Percentiles rank a stretch among this genome's conserved stretches.
Evolutionary conservation across 2,888 invertebrate genomes (phyloP).

Genomic region (Hipparchia semele): DNA sequence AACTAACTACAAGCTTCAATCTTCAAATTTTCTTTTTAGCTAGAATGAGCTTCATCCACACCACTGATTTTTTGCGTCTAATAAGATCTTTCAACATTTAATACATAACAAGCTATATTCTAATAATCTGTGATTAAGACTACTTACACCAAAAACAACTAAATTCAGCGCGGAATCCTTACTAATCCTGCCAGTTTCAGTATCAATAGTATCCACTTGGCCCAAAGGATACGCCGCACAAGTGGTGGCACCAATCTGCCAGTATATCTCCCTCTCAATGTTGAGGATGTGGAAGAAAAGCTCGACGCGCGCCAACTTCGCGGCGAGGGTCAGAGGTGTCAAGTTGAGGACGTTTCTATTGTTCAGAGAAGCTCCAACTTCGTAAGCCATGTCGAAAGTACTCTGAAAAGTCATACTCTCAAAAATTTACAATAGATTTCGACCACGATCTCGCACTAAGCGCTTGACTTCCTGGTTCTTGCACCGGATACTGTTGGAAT

Average conservation of each 20-base stretch:
- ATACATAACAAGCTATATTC: neutral
- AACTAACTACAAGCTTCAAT: too few relatives aligned
- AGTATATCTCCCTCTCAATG: slow-evolving; percentile 97
- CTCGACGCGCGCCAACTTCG: slow-evolving; percentile 95
- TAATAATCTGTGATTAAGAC: neutral
- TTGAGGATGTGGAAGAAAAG: slow-evolving; percentile 99
- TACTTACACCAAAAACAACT: slow-evolving; percentile 96
- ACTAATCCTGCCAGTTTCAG: slow-evolving; percentile 95
- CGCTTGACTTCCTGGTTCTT: too few relatives aligned
- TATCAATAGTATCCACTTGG: slow-evolving; percentile 97
- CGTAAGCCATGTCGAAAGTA: slow-evolving; percentile 97
- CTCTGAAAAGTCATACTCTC: slow-evolving; percentile 73
- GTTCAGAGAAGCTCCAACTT: slow-evolving; percentile 94
- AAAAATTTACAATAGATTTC: neutral
- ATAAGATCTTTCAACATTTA: too few relatives aligned
- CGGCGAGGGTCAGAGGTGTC: slow-evolving; percentile 96
- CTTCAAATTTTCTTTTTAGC: too few relatives aligned
- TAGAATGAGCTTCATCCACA: too few relatives aligned
- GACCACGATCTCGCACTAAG: too few relatives aligned
- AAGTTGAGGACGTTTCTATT: slow-evolving; percentile 93
- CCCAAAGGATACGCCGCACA: slow-evolving; percentile 98
- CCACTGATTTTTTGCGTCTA: too few relatives aligned
- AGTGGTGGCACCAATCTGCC: slow-evolving; percentile 98
- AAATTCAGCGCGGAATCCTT: slow-evolving; percentile 97
- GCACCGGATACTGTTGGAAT: too few relatives aligned